A percentile compares a stretch with the other conserved stretches of the same genome.
Conservation (phyloP, 2,888 invertebrate genomes). For the Notodonta dromedarius region DNA sequence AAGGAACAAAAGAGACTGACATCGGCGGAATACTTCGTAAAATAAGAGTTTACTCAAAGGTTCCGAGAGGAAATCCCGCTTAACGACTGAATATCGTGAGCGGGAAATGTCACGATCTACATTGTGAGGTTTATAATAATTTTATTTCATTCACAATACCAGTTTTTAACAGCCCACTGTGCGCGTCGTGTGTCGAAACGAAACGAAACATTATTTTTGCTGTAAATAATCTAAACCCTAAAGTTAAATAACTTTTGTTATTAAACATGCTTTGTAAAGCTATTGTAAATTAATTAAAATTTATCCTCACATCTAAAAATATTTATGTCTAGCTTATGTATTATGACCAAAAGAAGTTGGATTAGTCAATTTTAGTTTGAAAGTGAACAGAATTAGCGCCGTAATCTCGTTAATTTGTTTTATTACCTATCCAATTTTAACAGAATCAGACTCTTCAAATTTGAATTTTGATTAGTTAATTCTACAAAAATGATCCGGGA, state of each 20-base stretch:
- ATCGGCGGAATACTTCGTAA: slow-evolving; percentile 38
- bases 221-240: no score
- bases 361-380: no score
- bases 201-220: no score
- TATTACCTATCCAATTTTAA: not conserved
- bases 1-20: slow-evolving; percentile 44
- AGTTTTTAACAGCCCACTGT: slow-evolving; percentile 18
- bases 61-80: slow-evolving; percentile 39
- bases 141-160: slow-evolving; percentile 30
- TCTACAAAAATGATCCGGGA: slow-evolving; percentile 50
- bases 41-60: slow-evolving; percentile 43
- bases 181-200: not conserved
- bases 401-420: no score
- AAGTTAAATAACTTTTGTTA: no score
- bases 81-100: slow-evolving; percentile 45
- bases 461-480: slow-evolving; percentile 34
- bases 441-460: slow-evolving; percentile 11
- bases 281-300: no score
- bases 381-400: no score
- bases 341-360: no score
- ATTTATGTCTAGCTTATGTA: no score
- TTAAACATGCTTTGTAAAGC: no score
- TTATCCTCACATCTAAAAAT: no score
- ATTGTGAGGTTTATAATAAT: slow-evolving; percentile 36
- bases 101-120: slow-evolving; percentile 35